Conservation (phyloP, 2,888 invertebrate species). For the Spatulosminthurus flaviceps region DNA sequence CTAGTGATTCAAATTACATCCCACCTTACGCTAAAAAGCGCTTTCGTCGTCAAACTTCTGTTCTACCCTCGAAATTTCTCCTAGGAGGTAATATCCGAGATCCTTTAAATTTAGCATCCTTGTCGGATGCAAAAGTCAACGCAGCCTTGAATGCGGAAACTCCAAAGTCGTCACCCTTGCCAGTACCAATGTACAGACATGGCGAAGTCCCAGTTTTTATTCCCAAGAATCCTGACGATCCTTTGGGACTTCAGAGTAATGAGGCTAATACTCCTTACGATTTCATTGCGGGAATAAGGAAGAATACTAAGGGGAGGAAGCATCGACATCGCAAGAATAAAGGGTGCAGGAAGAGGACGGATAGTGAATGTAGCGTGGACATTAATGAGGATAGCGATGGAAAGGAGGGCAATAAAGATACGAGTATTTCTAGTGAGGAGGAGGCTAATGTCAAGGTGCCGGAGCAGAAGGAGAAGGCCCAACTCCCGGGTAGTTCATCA, state of each 20-base stretch:
- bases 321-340: constrained; percentile 57
- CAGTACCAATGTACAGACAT: constrained; percentile 82
- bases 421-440: constrained; percentile 23
- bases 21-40: constrained; percentile 78
- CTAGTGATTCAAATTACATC: constrained; percentile 77
- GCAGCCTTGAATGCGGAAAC: constrained; percentile 87
- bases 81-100: constrained; percentile 95
- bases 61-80: constrained; percentile 91
- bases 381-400: constrained; percentile 40
- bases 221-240: constrained; percentile 91
- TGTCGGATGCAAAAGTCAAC: constrained; percentile 70
- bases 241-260: constrained; percentile 75
- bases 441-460: not conserved
- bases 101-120: constrained; percentile 90
- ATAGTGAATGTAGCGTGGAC: constrained; percentile 60
- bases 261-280: constrained; percentile 50
- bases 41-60: constrained; percentile 66
- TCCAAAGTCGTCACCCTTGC: constrained; percentile 89
- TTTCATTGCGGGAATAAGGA: constrained; percentile 51
- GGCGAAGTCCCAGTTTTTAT: constrained; percentile 88
- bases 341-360: constrained; percentile 57
- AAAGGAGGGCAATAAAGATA: constrained; percentile 20
- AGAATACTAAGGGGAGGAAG: constrained; percentile 51
- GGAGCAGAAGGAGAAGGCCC: too few relatives aligned
- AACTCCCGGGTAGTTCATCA: too few relatives aligned